Base-by-base conservation (phyloP, 2,888 invertebrate species). In the Trichopria drosophilae region DNA sequence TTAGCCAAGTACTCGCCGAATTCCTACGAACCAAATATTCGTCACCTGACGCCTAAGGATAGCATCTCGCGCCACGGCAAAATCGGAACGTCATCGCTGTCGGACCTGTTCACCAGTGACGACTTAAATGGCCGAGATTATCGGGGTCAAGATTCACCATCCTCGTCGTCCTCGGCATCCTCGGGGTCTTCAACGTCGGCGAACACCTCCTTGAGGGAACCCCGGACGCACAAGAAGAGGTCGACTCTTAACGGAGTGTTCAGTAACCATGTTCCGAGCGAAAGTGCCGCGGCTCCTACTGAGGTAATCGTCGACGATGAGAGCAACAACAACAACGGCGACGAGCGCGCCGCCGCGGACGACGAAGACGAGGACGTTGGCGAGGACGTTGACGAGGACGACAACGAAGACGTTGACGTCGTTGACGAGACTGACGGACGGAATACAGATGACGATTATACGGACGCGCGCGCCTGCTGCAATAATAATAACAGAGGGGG, bases 101-200 rank as follows among this genome's bases (percentile, higher is more conserved):
- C 23, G 87, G 88, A n/a, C 57, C 75, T 88, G 55, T 84, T 85
- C 68, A 85, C 84, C 66, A 88, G 86, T 73, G 89, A 89, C 69
- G n/a, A n/a, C n/a, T n/a, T n/a, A n/a, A n/a, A n/a, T n/a, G n/a
- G n/a, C n/a, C n/a, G n/a, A n/a, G n/a, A n/a, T n/a, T n/a, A n/a
- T n/a, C n/a, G n/a, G n/a, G n/a, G n/a, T n/a, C n/a, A n/a, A n/a
- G n/a, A n/a, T n/a, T n/a, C n/a, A n/a, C n/a, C 29, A 79, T 80
- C 1, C 78, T 79, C 54, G 61, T 61, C 9, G 53, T 37, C 29
- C 19, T 46, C 29, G 31, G 31, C 24, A 24, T 39, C 55, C 49
- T 16, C 26, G 42, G 36, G 44, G 12, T 39, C 31, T 24, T 42
- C n/a, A 9, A 13, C 40, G 20, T 9, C 28, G 20, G 36, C 55